A percentile compares a stretch with the other conserved stretches of the same genome.
These are phyloP conservation scores for Psittacula echo DNA, from an alignment of 2,797 vertebrate species.

Conservation along the genomic window DNA sequence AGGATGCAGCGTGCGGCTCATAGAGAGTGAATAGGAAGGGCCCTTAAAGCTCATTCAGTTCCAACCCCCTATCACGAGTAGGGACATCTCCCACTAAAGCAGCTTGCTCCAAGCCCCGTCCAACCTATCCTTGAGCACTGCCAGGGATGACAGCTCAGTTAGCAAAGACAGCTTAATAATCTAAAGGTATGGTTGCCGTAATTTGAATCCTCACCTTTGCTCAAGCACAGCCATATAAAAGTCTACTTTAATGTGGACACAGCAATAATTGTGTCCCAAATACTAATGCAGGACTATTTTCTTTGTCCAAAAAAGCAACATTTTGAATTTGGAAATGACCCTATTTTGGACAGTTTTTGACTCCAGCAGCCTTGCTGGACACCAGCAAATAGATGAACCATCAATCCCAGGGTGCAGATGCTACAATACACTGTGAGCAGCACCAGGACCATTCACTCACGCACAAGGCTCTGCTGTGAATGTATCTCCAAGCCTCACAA, in stretches of 20 bases:
- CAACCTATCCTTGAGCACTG: background rate
- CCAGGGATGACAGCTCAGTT: background rate
- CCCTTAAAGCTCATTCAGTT: background rate
- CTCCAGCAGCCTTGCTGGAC: background rate
- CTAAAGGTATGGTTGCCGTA: background rate
- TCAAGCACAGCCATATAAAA: background rate
- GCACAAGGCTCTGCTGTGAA: background rate
- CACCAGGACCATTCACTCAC: background rate
- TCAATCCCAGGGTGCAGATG: background rate
- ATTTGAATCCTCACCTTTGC: background rate
- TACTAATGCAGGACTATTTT: background rate
- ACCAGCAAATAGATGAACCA: background rate
- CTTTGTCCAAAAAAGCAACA: background rate
- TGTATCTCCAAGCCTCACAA: background rate
- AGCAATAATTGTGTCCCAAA: rapidly evolving
- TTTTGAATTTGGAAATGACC: background rate
- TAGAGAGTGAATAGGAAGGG: background rate
- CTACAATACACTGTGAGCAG: rapidly evolving
- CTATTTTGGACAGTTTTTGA: background rate
- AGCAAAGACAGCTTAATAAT: background rate
- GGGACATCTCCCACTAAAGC: background rate
- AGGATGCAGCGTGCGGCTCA: background rate
- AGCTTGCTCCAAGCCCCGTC: background rate
- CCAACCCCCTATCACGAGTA: background rate
- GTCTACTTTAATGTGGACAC: background rate